Evolutionary conservation across 2,888 invertebrate genomes (phyloP).

Genomic region (Pristionchus maxplancki): DNA sequence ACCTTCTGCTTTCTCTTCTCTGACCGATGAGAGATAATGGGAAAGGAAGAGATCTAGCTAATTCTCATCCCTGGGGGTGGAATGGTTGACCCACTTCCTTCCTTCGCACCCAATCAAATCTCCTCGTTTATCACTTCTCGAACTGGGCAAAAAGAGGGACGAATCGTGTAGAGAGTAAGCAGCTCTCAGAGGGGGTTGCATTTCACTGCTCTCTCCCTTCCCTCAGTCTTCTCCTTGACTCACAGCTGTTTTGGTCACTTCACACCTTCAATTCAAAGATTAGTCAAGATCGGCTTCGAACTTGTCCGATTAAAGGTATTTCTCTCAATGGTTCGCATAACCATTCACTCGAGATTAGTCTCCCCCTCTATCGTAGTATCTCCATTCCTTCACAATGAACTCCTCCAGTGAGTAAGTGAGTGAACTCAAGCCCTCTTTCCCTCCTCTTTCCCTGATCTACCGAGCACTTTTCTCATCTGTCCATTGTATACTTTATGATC

Average conservation of each 20-base stretch:
- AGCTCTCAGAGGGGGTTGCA: not conserved
- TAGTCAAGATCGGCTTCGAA: not conserved
- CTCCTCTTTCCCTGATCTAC: not conserved
- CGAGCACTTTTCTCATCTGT: conserved; percentile 15
- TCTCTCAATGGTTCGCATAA: not conserved
- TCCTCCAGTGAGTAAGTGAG: not conserved
- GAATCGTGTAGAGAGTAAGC: not conserved
- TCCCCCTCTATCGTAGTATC: not conserved
- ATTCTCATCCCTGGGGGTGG: conserved; percentile 8
- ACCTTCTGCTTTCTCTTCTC: no score
- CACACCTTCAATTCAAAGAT: not conserved
- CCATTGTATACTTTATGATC: conserved; percentile 9
- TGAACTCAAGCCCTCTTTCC: not conserved
- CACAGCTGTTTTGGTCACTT: conserved; percentile 29
- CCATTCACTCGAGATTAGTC: not conserved
- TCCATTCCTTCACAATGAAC: conserved; percentile 20
- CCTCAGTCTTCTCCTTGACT: not conserved
- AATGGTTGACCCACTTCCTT: conserved; percentile 33
- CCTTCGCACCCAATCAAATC: conserved; percentile 33
- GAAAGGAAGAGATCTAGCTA: not conserved
- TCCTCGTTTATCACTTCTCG: conserved; percentile 20
- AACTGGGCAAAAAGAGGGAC: not conserved
- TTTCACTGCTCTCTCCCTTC: not conserved
- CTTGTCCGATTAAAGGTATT: not conserved
- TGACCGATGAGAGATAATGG: no score